These are phyloP conservation scores for Petrophora chlorosata DNA, from an alignment of 2,888 invertebrate genomes.

Conservation along the genomic window DNA sequence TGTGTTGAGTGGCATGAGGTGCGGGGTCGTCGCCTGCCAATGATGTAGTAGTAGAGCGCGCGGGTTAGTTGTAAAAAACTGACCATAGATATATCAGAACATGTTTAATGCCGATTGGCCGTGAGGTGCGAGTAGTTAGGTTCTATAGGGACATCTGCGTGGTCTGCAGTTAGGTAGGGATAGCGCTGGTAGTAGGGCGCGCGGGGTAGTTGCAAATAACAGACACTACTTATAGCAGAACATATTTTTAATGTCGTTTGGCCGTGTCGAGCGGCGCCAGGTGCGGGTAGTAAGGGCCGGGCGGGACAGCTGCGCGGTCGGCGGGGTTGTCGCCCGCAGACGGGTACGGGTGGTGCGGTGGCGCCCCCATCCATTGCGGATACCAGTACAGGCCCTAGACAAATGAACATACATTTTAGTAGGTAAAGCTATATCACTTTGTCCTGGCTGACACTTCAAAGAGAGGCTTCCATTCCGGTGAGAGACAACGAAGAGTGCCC, in stretches of 20 bases:
- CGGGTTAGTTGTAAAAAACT: background rate
- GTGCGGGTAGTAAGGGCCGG: slow-evolving; percentile 8
- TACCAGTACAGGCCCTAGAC: slow-evolving; percentile 76
- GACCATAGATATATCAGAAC: background rate
- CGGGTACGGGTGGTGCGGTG: slow-evolving; percentile 72
- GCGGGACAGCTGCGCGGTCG: slow-evolving; percentile 26
- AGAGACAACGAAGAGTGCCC: no score
- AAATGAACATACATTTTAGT: background rate
- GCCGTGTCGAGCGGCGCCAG: background rate
- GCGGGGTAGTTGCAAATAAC: background rate
- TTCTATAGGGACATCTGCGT: slow-evolving; percentile 19
- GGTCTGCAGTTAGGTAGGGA: no score
- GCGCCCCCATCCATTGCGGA: slow-evolving; percentile 77
- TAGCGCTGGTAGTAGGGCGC: background rate
- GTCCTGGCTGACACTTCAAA: no score
- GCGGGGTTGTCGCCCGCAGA: slow-evolving; percentile 48
- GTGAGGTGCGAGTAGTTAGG: slow-evolving; percentile 7
- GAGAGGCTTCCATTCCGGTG: no score
- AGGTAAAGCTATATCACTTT: no score
- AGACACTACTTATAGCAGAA: background rate
- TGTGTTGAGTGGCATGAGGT: no score
- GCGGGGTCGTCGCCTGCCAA: no score
- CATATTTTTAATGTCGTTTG: slow-evolving; percentile 12
- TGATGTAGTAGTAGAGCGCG: background rate
- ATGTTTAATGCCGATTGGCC: slow-evolving; percentile 2